Evolutionary conservation across 2,888 invertebrate species (phyloP).

Genomic region (Drosophila bunnanda): DNA sequence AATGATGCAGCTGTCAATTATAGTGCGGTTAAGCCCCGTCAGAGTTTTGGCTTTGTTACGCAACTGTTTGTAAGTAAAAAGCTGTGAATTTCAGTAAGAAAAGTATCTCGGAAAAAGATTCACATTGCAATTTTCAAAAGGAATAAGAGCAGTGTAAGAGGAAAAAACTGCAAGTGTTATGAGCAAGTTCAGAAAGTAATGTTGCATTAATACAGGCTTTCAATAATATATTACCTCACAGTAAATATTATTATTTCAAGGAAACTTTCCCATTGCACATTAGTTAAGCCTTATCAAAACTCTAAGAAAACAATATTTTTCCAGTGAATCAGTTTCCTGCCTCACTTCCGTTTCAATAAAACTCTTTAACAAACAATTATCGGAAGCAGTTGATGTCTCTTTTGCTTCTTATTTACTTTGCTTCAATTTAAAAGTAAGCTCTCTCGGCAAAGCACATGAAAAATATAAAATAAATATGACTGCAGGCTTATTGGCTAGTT

Average conservation of each 20-base stretch:
- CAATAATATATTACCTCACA: background rate
- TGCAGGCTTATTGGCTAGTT: conserved; percentile 14
- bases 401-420: conserved; percentile 3
- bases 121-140: background rate
- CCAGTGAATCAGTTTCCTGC: background rate
- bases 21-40: conserved; percentile 12
- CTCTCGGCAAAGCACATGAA: background rate
- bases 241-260: background rate
- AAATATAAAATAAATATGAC: conserved; percentile 1
- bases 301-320: background rate
- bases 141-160: background rate
- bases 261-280: background rate
- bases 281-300: background rate
- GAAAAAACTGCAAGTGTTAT: background rate
- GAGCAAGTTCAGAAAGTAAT: background rate
- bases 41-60: conserved; percentile 15
- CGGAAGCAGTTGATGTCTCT: background rate
- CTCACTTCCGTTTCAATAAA: background rate
- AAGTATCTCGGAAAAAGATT: background rate
- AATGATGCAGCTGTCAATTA: conserved; percentile 65
- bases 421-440: background rate
- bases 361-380: conserved; percentile 1
- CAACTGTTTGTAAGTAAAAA: conserved; percentile 5
- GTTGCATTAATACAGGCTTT: background rate
- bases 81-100: conserved; percentile 4